Conservation (phyloP, 2,888 invertebrate genomes). For the Lasioglossum oenotherae region DNA sequence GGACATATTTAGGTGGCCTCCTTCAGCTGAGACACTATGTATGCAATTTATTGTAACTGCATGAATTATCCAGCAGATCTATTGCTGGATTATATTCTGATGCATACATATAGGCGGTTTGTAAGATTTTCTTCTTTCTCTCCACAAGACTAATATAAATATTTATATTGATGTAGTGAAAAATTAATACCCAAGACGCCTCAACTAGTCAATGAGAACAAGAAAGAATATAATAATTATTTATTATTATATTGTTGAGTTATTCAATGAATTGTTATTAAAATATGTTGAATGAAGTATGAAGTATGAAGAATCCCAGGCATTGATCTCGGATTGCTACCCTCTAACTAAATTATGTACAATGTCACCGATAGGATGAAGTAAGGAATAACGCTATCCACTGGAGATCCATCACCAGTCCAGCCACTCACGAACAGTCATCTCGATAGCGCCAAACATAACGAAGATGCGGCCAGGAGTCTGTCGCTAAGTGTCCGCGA, state of each 20-base stretch:
- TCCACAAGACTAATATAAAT: no score
- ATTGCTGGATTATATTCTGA: neutral
- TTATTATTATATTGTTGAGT: neutral
- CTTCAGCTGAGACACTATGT: no score
- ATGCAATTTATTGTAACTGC: no score
- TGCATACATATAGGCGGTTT: no score
- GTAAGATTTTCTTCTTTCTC: neutral
- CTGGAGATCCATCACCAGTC: neutral
- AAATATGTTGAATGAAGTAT: no score
- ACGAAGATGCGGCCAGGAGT: conserved; percentile 30
- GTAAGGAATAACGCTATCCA: neutral
- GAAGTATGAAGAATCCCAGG: neutral
- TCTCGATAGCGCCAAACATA: neutral
- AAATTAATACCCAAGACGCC: no score
- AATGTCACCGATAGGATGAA: neutral
- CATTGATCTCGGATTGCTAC: neutral
- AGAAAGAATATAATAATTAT: no score
- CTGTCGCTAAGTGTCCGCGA: conserved; percentile 78
- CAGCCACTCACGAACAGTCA: neutral
- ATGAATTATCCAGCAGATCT: neutral
- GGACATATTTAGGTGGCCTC: no score
- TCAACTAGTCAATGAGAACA: no score
- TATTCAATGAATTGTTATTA: neutral
- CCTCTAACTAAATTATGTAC: neutral
- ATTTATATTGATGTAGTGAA: no score